Conservation (phyloP, 2,888 invertebrate genomes). For the Eurytoma californica region DNA sequence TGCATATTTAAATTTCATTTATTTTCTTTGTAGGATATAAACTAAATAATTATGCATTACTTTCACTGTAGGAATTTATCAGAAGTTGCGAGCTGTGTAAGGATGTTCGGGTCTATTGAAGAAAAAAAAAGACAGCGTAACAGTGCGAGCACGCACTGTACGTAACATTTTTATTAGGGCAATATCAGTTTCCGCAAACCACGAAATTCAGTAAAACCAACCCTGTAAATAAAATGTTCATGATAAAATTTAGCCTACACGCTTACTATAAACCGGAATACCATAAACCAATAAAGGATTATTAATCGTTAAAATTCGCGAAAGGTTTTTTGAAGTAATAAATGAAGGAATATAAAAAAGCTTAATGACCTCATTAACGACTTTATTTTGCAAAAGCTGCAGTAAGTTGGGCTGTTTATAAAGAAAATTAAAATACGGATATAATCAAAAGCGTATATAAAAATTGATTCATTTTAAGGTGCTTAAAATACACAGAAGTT, state of each 20-base stretch:
- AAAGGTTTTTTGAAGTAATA: not conserved
- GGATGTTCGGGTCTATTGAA: too few relatives aligned
- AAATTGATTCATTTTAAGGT: slow-evolving; percentile 2
- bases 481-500: too few relatives aligned
- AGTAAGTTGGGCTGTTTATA: not conserved
- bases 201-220: not conserved
- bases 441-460: not conserved
- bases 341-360: not conserved
- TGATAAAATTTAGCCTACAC: slow-evolving; percentile 1
- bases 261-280: too few relatives aligned
- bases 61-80: too few relatives aligned
- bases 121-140: not conserved
- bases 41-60: too few relatives aligned
- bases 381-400: slow-evolving; percentile 3
- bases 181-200: slow-evolving; percentile 5
- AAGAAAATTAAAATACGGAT: not conserved
- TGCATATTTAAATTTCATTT: too few relatives aligned
- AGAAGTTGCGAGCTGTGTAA: too few relatives aligned
- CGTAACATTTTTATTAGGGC: slow-evolving; percentile 8
- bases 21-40: too few relatives aligned
- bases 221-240: slow-evolving; percentile 7
- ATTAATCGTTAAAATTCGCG: not conserved
- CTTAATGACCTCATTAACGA: too few relatives aligned
- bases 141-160: not conserved
- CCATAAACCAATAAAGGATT: slow-evolving; percentile 21